Evolutionary conservation across 2,797 vertebrate species (phyloP).

Genomic region (Menidia menidia): DNA sequence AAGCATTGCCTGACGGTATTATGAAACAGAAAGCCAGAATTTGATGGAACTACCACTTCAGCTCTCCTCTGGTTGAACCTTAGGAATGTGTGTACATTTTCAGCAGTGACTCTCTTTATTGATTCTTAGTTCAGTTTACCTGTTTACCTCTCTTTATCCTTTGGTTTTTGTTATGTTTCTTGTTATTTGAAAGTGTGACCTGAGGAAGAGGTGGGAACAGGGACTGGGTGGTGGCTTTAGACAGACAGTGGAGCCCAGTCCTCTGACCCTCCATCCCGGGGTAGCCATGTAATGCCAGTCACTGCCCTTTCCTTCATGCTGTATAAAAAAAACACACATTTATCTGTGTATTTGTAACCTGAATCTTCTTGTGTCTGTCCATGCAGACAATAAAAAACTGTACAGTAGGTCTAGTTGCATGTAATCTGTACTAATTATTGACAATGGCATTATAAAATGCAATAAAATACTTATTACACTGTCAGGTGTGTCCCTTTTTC

Average conservation of each 20-base stretch:
- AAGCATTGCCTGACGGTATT: slow-evolving; percentile 68
- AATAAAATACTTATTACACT: slow-evolving; percentile 94
- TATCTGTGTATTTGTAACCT: slow-evolving; percentile 92
- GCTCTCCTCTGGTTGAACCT: slow-evolving; percentile 88
- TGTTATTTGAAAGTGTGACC: slow-evolving; percentile 83
- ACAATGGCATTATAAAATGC: slow-evolving; percentile 94
- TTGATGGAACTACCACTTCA: slow-evolving; percentile 85
- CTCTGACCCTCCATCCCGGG: slow-evolving; percentile 75
- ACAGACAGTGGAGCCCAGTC: slow-evolving; percentile 71
- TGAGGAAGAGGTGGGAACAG: slow-evolving; percentile 74
- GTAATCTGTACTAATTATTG: slow-evolving; percentile 94
- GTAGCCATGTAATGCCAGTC: slow-evolving; percentile 87
- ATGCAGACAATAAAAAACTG: slow-evolving; percentile 93
- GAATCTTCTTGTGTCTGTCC: slow-evolving; percentile 91
- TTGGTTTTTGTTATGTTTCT: slow-evolving; percentile 74
- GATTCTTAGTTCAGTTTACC: slow-evolving; percentile 79
- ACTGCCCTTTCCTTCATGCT: slow-evolving; percentile 85
- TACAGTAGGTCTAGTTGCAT: slow-evolving; percentile 93
- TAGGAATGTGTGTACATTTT: slow-evolving; percentile 91
- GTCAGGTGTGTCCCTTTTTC: slow-evolving; percentile 66
- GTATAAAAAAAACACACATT: slow-evolving; percentile 90
- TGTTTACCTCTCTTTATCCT: slow-evolving; percentile 77
- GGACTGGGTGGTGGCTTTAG: slow-evolving; percentile 80
- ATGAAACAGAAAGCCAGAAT: slow-evolving; percentile 73
- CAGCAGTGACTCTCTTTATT: slow-evolving; percentile 88